phyloP scores from a whole-genome alignment of 2,113 vertebrate species.

The Formicarius rufipectus region DNA sequence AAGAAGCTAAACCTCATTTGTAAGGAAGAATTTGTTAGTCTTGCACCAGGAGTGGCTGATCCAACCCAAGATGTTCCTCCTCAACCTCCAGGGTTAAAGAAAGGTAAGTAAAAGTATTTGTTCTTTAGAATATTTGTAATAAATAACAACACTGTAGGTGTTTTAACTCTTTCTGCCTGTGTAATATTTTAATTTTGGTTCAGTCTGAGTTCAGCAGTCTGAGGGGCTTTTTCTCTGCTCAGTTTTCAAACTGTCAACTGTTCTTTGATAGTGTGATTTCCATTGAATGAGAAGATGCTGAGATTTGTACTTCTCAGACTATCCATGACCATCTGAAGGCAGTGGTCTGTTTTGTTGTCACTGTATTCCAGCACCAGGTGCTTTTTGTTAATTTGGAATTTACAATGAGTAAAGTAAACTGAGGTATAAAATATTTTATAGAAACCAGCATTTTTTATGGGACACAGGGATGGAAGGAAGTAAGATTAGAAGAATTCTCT shows the following conservation, averaged over 20 bases:
- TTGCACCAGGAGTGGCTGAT: conserved; percentile 80
- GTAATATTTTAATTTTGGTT: neutral
- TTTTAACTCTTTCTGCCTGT: neutral
- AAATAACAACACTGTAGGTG: neutral
- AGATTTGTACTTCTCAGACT: neutral
- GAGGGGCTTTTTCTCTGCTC: neutral
- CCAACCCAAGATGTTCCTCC: conserved; percentile 75
- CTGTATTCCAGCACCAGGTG: neutral
- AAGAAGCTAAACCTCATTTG: conserved; percentile 90
- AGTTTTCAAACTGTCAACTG: neutral
- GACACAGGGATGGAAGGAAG: neutral
- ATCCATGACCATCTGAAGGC: neutral
- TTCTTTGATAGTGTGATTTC: neutral
- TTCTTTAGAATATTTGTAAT: neutral
- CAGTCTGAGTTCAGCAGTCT: neutral
- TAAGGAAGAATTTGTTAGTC: conserved; percentile 85
- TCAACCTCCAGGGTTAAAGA: conserved; percentile 56
- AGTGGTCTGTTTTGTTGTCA: neutral
- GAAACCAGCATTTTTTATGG: neutral
- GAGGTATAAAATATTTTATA: neutral
- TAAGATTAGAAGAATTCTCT: neutral
- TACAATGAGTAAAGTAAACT: neutral
- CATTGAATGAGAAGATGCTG: neutral
- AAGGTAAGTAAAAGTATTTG: conserved; percentile 50
- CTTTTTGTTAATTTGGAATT: neutral